A percentile compares a stretch with the other conserved stretches of the same genome.
Evolutionary conservation across 1,140 invertebrate species (phyloP).

Genomic region (Drosophila azteca): DNA sequence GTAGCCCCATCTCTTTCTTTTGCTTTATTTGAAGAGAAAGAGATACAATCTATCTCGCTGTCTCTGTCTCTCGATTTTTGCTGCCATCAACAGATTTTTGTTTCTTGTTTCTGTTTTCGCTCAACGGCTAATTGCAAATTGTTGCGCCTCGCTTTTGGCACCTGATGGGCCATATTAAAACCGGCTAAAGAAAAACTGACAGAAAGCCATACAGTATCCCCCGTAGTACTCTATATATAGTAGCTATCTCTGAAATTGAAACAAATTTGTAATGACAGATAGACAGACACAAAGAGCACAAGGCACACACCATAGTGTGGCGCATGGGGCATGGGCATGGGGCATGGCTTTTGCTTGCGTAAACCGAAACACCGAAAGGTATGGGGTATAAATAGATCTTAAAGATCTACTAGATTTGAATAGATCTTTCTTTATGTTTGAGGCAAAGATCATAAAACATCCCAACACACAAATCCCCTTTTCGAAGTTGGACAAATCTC

Average conservation of each 20-base stretch:
- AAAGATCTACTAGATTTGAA: no score
- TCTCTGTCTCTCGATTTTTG: conserved; percentile 1
- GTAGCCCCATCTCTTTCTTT: no score
- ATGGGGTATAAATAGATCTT: no score
- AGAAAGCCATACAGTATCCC: conserved; percentile 28
- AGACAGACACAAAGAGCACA: conserved; percentile 64
- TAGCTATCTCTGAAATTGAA: conserved; percentile 57
- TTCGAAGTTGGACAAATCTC: no score
- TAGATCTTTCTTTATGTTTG: no score
- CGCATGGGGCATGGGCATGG: background rate
- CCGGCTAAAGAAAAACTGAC: conserved; percentile 23
- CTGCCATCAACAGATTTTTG: conserved; percentile 48
- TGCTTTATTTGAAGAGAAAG: no score
- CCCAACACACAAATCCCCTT: no score
- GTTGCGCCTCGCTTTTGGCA: conserved; percentile 77
- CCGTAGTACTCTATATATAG: conserved; percentile 27
- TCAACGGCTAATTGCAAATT: conserved; percentile 76
- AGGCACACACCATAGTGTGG: conserved; percentile 23
- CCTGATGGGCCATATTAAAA: conserved; percentile 76
- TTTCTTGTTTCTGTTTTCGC: background rate
- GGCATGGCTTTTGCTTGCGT: background rate
- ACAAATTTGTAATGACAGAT: conserved; percentile 74
- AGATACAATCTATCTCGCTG: background rate
- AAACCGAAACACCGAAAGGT: background rate
- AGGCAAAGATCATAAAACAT: no score